These are phyloP conservation scores for Melieria omissa DNA, from an alignment of 2,888 invertebrate species.

Conservation along the genomic window DNA sequence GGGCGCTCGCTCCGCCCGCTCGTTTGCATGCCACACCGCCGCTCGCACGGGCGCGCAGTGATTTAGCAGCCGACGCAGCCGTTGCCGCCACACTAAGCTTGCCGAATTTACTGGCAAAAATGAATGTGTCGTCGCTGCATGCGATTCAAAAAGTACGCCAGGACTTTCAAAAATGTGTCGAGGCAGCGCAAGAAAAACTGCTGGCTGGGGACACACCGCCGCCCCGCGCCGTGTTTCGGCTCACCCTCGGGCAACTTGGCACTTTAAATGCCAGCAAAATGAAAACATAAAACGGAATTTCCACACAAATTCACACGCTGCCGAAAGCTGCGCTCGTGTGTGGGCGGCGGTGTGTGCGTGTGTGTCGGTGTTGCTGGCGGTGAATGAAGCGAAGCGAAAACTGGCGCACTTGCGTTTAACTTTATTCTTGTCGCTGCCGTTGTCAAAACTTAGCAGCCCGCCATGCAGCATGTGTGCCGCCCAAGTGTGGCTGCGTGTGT, in stretches of 20 bases:
- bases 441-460: background rate
- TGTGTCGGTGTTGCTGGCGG: background rate
- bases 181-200: too few species aligned
- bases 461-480: background rate
- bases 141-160: too few species aligned
- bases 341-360: background rate
- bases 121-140: too few species aligned
- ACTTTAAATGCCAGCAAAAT: constrained; percentile 9
- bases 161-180: too few species aligned
- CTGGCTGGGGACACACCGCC: too few species aligned
- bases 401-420: constrained; percentile 24
- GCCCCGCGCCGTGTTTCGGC: too few species aligned
- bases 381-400: constrained; percentile 26
- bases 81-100: too few species aligned
- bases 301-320: constrained; percentile 27
- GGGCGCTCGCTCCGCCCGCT: too few species aligned
- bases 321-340: constrained; percentile 1
- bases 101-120: too few species aligned
- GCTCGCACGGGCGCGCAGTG: too few species aligned
- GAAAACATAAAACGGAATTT: constrained; percentile 20
- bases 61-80: too few species aligned
- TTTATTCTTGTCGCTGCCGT: background rate
- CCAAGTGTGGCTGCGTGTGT: constrained; percentile 1
- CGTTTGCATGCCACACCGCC: too few species aligned
- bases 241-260: background rate